Evolutionary conservation across 2,797 vertebrate genomes (phyloP).

Genomic region (Dipus sagitta): DNA sequence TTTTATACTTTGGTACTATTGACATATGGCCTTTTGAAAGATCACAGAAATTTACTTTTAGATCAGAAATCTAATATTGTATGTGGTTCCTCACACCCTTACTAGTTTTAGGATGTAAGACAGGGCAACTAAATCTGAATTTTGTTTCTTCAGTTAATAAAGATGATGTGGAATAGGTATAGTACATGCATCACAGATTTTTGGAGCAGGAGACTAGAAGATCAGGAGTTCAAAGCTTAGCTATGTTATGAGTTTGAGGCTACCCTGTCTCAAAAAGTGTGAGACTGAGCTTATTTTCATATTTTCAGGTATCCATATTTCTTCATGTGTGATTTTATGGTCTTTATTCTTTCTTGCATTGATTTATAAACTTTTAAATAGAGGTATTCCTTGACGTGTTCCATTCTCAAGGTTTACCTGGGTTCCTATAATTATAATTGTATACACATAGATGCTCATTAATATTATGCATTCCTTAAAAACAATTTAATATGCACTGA

Average conservation of each 20-base stretch:
- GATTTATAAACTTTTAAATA: conserved; percentile 23
- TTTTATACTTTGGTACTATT: not conserved
- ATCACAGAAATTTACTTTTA: not conserved
- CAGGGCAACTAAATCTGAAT: not conserved
- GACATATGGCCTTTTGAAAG: not conserved
- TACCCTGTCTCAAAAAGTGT: not conserved
- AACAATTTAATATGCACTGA: not conserved
- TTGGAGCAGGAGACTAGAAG: not conserved
- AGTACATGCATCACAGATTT: not conserved
- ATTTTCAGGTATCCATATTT: not conserved
- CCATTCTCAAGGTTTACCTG: not conserved
- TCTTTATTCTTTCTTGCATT: not conserved
- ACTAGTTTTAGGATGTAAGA: not conserved
- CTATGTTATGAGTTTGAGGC: not conserved
- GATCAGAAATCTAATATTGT: not conserved
- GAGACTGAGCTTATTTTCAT: not conserved
- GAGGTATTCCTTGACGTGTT: not conserved
- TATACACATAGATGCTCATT: not conserved
- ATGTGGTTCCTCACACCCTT: not conserved
- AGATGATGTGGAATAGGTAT: not conserved
- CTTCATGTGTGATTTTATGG: not conserved
- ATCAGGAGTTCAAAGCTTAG: not conserved
- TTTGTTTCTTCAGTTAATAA: not conserved
- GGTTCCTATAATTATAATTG: not conserved
- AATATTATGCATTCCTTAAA: not conserved